Evolutionary conservation across 23 tunicate species (phyloP).

Genomic region (Halocynthia roretzi): DNA sequence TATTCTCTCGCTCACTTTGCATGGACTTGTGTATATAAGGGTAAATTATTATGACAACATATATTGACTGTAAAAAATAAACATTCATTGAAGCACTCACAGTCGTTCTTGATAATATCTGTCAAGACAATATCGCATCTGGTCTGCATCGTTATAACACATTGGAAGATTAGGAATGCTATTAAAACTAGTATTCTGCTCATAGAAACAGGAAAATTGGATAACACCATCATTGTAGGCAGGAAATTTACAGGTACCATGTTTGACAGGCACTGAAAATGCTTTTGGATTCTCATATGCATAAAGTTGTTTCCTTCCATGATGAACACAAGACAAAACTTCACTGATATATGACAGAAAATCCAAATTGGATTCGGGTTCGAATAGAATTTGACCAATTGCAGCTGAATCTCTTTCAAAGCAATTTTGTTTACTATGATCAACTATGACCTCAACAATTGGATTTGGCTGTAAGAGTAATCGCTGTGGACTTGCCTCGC

Average conservation of each 20-base stretch:
- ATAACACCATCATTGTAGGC: background rate
- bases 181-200: background rate
- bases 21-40: background rate
- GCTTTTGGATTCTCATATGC: too few relatives aligned
- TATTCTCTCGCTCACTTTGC: background rate
- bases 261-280: background rate
- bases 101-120: too few relatives aligned
- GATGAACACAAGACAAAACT: constrained; percentile 8
- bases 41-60: too few relatives aligned
- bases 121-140: too few relatives aligned
- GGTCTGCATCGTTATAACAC: too few relatives aligned
- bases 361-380: background rate
- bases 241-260: constrained; percentile 3
- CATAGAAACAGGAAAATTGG: constrained; percentile 4
- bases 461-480: background rate
- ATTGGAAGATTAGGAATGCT: background rate
- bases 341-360: background rate
- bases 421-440: background rate
- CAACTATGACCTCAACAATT: background rate
- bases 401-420: background rate
- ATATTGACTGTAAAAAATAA: too few relatives aligned
- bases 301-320: background rate
- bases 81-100: too few relatives aligned
- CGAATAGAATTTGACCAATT: background rate
- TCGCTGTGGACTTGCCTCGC: background rate